phyloP scores from a whole-genome alignment of 2,113 vertebrate species.

The Hippopotamus amphibius region DNA sequence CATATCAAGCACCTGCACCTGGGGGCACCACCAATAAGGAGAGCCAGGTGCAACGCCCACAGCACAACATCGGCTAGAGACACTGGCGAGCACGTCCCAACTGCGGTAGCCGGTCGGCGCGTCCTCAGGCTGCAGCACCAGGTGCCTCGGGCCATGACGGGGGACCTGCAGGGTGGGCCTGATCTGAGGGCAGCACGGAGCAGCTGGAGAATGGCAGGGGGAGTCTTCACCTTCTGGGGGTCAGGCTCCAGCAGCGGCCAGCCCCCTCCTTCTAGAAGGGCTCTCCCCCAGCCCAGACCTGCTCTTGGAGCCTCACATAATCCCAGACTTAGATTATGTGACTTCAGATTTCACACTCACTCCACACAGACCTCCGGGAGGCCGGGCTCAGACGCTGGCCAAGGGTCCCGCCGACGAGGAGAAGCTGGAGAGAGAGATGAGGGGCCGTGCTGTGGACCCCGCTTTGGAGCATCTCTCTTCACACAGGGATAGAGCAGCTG shows the following conservation, averaged over 20 bases:
- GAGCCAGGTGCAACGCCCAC: accelerated
- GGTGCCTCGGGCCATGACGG: background rate
- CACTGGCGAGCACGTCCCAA: accelerated
- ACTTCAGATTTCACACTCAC: background rate
- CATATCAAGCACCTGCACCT: accelerated
- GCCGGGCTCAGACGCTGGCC: accelerated
- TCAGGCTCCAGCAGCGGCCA: background rate
- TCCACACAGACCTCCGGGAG: accelerated
- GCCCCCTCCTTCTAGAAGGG: background rate
- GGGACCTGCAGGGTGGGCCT: too few relatives aligned
- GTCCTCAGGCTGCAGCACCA: background rate
- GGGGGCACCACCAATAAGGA: background rate
- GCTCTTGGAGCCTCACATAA: accelerated
- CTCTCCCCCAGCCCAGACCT: background rate
- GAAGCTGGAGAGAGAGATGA: accelerated
- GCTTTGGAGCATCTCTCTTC: background rate
- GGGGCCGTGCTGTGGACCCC: accelerated
- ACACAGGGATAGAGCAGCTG: background rate
- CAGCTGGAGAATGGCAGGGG: background rate
- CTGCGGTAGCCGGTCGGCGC: accelerated
- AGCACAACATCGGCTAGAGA: accelerated
- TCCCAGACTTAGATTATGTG: background rate
- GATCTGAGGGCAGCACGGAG: background rate
- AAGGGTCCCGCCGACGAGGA: accelerated
- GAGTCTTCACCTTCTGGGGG: background rate